Evolutionary conservation across 2,888 invertebrate species (phyloP).

Genomic region (Rhagophthalmus giganteus): DNA sequence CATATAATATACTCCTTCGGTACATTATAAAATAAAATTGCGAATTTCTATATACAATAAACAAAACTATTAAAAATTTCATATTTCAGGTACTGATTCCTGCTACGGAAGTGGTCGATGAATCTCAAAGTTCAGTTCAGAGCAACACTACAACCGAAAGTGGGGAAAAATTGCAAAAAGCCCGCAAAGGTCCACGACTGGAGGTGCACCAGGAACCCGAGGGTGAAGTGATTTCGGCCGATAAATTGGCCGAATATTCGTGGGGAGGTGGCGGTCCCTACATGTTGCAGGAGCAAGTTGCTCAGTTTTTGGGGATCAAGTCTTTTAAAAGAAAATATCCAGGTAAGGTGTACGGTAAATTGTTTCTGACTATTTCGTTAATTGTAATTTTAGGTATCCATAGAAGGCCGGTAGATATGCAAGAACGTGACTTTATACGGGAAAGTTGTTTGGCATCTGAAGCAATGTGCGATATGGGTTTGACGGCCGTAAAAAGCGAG

Average conservation of each 20-base stretch:
- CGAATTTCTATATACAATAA: no score
- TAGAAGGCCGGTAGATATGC: constrained; percentile 83
- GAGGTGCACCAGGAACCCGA: constrained; percentile 51
- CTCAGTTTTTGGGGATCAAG: constrained; percentile 91
- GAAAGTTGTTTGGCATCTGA: constrained; percentile 80
- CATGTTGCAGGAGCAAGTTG: constrained; percentile 96
- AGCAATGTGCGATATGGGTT: constrained; percentile 88
- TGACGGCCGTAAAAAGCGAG: constrained; percentile 88
- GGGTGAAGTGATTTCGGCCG: constrained; percentile 64
- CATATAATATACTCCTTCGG: no score
- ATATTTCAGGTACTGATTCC: constrained; percentile 32
- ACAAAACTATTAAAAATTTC: no score
- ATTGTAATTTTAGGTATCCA: constrained; percentile 39
- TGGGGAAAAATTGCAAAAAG: constrained; percentile 54
- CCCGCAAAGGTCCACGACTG: constrained; percentile 40
- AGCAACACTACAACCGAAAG: constrained; percentile 74
- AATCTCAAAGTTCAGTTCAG: constrained; percentile 81
- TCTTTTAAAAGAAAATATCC: constrained; percentile 96
- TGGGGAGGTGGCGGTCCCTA: constrained; percentile 84
- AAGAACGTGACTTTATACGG: constrained; percentile 86
- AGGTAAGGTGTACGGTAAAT: constrained; percentile 60
- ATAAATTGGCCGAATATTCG: constrained; percentile 89
- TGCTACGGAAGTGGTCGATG: constrained; percentile 58
- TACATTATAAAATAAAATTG: no score
- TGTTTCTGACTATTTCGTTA: no score